Conservation (phyloP, 1,140 invertebrate genomes). For the Gryllus bimaculatus region DNA sequence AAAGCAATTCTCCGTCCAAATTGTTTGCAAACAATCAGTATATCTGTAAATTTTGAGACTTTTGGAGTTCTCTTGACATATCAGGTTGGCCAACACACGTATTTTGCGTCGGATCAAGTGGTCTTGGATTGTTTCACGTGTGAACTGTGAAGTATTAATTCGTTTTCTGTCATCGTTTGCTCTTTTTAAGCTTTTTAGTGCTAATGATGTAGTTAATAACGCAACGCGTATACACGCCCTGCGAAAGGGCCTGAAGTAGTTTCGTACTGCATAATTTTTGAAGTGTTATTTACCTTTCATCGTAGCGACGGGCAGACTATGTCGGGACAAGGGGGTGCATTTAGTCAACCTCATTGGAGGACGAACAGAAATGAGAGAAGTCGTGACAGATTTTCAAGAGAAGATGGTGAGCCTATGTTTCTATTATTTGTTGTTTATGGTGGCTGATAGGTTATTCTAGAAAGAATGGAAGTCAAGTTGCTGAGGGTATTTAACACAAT, state of each 20-base stretch:
- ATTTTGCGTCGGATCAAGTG: neutral
- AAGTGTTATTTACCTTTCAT: neutral
- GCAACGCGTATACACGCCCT: neutral
- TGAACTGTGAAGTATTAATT: neutral
- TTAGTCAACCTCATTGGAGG: neutral
- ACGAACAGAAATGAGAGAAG: neutral
- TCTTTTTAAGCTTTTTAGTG: no score
- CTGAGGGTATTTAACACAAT: no score
- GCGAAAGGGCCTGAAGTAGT: neutral
- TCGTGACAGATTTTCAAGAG: neutral
- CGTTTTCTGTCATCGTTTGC: neutral
- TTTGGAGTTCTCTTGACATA: neutral
- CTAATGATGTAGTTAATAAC: neutral
- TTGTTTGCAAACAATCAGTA: no score
- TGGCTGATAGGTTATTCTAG: no score
- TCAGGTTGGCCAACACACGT: neutral
- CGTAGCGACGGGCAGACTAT: neutral
- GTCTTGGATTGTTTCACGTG: neutral
- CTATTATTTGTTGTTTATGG: neutral
- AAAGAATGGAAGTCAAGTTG: no score
- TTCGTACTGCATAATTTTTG: neutral
- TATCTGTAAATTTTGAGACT: no score
- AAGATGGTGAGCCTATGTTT: neutral
- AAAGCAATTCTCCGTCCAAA: no score
- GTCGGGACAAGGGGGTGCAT: neutral